Conservation (phyloP, 1,140 invertebrate species). For the Homarus americanus region DNA sequence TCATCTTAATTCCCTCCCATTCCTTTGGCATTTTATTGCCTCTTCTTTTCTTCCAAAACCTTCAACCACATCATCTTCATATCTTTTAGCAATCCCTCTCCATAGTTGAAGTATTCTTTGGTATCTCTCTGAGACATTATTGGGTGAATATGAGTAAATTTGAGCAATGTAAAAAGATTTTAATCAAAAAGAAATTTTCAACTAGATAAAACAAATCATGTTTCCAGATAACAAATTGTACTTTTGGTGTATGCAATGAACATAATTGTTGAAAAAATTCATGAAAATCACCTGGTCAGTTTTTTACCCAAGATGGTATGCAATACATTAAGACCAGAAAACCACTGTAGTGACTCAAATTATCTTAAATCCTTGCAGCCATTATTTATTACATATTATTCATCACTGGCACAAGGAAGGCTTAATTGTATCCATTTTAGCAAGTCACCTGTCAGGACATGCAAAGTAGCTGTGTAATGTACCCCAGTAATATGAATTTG, state of each 20-base stretch:
- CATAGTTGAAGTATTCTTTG: too few relatives aligned
- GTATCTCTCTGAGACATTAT: not conserved
- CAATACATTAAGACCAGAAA: not conserved
- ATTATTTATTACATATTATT: not conserved
- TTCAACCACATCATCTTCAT: not conserved
- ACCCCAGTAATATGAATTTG: not conserved
- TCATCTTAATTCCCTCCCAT: not conserved
- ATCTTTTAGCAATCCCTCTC: not conserved
- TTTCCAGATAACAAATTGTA: too few relatives aligned
- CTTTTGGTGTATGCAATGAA: not conserved
- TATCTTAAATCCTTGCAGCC: not conserved
- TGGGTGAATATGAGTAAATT: slow-evolving; percentile 2
- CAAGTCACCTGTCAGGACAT: not conserved
- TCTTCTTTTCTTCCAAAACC: not conserved
- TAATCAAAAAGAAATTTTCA: not conserved
- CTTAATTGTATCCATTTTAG: not conserved
- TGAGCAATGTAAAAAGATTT: not conserved
- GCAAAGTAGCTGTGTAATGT: not conserved
- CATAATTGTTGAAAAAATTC: not conserved
- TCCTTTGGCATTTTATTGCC: not conserved
- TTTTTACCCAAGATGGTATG: not conserved
- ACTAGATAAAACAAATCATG: too few relatives aligned
- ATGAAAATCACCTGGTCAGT: not conserved
- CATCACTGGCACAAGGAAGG: not conserved
- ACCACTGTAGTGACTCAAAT: not conserved